These are phyloP conservation scores for Orchesella flavescens DNA, from an alignment of 2,888 invertebrate species.

Conservation along the genomic window DNA sequence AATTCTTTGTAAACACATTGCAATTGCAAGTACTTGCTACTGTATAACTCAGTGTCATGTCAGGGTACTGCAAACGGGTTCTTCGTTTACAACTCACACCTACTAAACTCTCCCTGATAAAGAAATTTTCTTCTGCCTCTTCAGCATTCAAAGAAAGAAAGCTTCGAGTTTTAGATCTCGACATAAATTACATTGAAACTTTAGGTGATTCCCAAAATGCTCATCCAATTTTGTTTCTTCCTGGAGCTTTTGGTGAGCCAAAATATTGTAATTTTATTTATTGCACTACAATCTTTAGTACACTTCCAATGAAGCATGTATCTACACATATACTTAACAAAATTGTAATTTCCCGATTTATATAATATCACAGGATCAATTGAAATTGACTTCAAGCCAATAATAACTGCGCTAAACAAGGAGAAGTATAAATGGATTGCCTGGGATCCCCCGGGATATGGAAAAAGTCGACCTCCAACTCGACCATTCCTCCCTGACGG, in stretches of 20 bases:
- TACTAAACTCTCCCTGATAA: background rate
- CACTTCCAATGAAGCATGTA: too few relatives aligned
- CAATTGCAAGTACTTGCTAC: too few relatives aligned
- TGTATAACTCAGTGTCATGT: background rate
- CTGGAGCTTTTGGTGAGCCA: constrained; percentile 50
- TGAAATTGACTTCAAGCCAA: constrained; percentile 49
- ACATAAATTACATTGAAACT: constrained; percentile 45
- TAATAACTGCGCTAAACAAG: constrained; percentile 76
- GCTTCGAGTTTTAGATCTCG: constrained; percentile 26
- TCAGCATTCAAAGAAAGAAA: constrained; percentile 22
- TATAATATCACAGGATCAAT: constrained; percentile 51
- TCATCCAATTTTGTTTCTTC: constrained; percentile 33
- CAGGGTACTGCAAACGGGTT: background rate
- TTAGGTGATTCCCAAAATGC: constrained; percentile 12
- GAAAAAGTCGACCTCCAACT: constrained; percentile 74
- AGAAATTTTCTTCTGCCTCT: background rate
- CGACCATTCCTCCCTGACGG: constrained; percentile 72
- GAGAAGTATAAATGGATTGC: constrained; percentile 80
- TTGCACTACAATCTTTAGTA: too few relatives aligned
- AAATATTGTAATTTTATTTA: background rate
- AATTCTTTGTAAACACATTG: too few relatives aligned
- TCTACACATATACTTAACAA: too few relatives aligned
- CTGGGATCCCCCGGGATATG: constrained; percentile 80
- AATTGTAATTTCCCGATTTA: too few relatives aligned
- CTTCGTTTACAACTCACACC: background rate